phyloP scores from a whole-genome alignment of 2,888 invertebrate genomes.

The Acrocera orbiculus region DNA sequence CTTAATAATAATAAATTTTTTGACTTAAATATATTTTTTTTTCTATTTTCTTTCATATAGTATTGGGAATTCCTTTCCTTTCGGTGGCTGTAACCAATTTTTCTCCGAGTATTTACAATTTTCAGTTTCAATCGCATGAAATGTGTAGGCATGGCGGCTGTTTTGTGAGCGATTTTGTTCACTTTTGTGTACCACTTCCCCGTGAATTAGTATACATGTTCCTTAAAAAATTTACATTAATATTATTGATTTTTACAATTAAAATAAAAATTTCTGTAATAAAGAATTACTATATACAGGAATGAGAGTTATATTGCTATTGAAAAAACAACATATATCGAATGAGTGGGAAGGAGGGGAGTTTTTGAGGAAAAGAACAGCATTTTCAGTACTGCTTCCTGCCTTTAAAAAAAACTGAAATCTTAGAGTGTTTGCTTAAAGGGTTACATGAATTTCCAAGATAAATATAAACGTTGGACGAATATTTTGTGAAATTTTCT shows the following conservation, averaged over 20 bases:
- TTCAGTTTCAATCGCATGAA: constrained; percentile 74
- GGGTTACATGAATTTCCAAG: too few relatives aligned
- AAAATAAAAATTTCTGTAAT: not conserved
- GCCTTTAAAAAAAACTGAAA: too few relatives aligned
- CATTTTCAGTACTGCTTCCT: too few relatives aligned
- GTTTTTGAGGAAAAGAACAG: not conserved
- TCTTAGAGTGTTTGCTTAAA: too few relatives aligned
- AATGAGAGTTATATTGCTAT: too few relatives aligned
- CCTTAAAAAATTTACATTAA: constrained; percentile 36
- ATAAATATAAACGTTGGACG: too few relatives aligned
- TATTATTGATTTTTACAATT: not conserved
- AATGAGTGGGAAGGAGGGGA: not conserved
- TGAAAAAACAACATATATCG: too few relatives aligned
- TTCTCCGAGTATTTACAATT: constrained; percentile 53
- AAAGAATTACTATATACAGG: not conserved
- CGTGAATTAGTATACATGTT: constrained; percentile 75
- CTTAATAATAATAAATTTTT: too few relatives aligned
- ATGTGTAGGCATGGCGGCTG: constrained; percentile 89
- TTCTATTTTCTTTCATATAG: constrained; percentile 32
- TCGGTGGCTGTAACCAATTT: constrained; percentile 75
- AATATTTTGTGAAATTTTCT: too few relatives aligned
- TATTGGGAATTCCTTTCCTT: constrained; percentile 48
- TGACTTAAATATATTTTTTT: not conserved
- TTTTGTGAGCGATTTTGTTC: constrained; percentile 62
- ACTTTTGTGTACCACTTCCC: constrained; percentile 85